Base-by-base conservation (phyloP, 92 coral and sea anemone species). In the Ricordea florida region DNA sequence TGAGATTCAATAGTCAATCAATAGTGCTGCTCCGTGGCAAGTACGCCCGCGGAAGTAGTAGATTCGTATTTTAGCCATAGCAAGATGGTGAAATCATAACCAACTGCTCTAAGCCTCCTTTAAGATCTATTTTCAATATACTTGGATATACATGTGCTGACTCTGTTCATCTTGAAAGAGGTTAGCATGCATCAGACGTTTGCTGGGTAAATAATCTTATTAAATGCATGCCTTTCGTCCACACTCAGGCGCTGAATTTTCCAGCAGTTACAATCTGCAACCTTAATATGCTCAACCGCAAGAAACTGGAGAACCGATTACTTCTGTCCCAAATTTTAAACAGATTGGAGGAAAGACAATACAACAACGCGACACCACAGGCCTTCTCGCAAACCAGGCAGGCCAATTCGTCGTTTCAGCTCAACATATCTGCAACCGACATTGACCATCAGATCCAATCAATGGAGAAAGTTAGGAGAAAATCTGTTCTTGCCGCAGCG, bases 181-280 rank as follows among this genome's bases (percentile, higher is more conserved):
- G n/a, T n/a, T n/a, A n/a, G n/a, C n/a, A n/a, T n/a, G n/a, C n/a
- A n/a, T n/a, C n/a, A n/a, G n/a, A n/a, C n/a, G n/a, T n/a, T n/a
- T n/a, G n/a, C n/a, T n/a, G n/a, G 15, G 15, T 52, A 13, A 2
- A 18, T 53, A 4, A 10, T 52, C n/a, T 52, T 27, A 6, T 10
- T 57, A 21, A 37, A 24, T 1, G 11, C 8, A 47, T 21, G 5
- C 26, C 6, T 27, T 18, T 36, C 62, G 15, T 61, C 25, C 10
- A 2, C 15, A 30, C 60, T 34, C 48, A 87, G 92, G 48, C 72
- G 8, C 68, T 82, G 13, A 68, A 46, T 33, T 87, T 87, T 36
- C 92, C 92, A 16, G 76, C 92, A 24, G 66, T 87, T 14, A 87
- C 92, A 57, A 82, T 87, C 76, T 87, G 92, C 63, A 87, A 82